Evolutionary conservation across 2,797 vertebrate species (phyloP).

Genomic region (Orestias chungarensis): DNA sequence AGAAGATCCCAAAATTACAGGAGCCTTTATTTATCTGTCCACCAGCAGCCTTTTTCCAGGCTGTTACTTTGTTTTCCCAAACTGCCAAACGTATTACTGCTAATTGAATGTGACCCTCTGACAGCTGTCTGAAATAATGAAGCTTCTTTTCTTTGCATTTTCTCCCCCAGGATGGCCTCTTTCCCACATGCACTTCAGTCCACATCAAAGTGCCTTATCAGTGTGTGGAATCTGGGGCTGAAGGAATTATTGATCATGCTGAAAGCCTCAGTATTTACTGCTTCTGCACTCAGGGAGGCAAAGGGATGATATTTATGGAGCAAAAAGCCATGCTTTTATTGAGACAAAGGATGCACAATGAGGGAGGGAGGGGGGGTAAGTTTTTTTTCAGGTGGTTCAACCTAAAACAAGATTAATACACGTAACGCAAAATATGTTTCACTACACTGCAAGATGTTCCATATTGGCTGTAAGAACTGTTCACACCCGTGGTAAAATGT

Average conservation of each 20-base stretch:
- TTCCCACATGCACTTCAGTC: conserved; percentile 51
- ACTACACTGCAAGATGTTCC: neutral
- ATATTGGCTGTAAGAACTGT: too few relatives aligned
- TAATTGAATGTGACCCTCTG: conserved; percentile 62
- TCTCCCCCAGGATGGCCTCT: conserved; percentile 46
- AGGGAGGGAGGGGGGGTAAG: neutral
- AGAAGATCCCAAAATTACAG: conserved; percentile 44
- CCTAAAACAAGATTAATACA: conserved; percentile 15
- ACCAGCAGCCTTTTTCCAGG: conserved; percentile 24
- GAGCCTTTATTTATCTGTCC: conserved; percentile 29
- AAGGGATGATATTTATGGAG: conserved; percentile 36
- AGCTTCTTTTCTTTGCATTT: conserved; percentile 62
- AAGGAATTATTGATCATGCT: conserved; percentile 70
- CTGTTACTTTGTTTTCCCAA: conserved; percentile 53
- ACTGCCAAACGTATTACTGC: conserved; percentile 59
- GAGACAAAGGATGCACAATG: conserved; percentile 15
- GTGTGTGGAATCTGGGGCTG: conserved; percentile 60
- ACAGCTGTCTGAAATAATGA: conserved; percentile 72
- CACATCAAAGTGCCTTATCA: conserved; percentile 72
- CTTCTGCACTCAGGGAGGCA: conserved; percentile 15
- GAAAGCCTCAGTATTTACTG: conserved; percentile 56
- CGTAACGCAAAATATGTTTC: too few relatives aligned
- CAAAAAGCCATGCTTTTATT: conserved; percentile 55
- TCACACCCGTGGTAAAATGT: too few relatives aligned
- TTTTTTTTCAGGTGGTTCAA: conserved; percentile 24